phyloP scores from a whole-genome alignment of 2,113 vertebrate species.

The Urocynchramus pylzowi region DNA sequence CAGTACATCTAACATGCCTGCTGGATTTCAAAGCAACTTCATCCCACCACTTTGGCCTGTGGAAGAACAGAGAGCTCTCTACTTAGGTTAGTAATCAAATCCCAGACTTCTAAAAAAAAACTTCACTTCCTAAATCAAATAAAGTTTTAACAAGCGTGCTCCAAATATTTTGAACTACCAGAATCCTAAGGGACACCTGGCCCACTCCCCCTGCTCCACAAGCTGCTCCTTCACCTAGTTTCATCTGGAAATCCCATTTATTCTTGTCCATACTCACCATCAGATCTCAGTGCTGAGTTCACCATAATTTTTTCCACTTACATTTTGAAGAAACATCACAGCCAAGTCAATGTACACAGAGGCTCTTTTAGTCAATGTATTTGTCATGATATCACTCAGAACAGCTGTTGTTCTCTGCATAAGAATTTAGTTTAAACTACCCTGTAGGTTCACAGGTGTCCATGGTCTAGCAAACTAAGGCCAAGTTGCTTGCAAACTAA shows the following conservation, averaged over 20 bases:
- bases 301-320: neutral
- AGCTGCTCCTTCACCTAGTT: neutral
- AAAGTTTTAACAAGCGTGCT: neutral
- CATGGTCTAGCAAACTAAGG: neutral
- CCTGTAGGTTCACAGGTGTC: neutral
- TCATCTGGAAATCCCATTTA: neutral
- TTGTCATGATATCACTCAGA: neutral
- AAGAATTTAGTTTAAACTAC: neutral
- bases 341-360: neutral
- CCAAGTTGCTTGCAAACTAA: neutral
- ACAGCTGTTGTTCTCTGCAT: neutral
- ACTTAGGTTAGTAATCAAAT: neutral
- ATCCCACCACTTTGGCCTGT: neutral
- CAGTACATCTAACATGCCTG: fast-evolving
- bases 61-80: neutral
- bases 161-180: neutral
- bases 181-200: neutral
- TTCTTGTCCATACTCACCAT: neutral
- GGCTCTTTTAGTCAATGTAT: neutral
- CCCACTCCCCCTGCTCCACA: neutral
- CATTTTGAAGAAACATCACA: neutral
- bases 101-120: neutral
- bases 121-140: neutral
- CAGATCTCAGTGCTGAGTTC: neutral
- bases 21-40: neutral